Percentiles rank a stretch among this genome's conserved stretches.
These are phyloP conservation scores for Myiopsitta monachus DNA, from an alignment of 2,113 vertebrate species.

Conservation along the genomic window DNA sequence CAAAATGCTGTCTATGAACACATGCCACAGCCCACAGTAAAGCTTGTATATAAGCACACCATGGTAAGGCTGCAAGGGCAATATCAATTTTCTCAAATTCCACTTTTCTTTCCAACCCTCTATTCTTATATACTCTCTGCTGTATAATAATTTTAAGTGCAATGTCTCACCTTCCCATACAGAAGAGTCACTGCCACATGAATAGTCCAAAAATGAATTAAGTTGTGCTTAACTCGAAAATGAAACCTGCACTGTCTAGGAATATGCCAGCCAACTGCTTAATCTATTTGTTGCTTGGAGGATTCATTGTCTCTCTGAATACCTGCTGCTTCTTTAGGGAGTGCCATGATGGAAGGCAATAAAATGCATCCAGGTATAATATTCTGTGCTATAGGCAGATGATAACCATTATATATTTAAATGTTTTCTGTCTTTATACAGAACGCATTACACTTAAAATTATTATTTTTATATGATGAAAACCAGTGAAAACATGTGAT, in stretches of 20 bases:
- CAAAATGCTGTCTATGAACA: not conserved
- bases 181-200: not conserved
- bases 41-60: not conserved
- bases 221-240: not conserved
- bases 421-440: not conserved
- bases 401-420: not conserved
- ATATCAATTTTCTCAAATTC: not conserved
- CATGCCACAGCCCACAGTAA: not conserved
- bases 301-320: not conserved
- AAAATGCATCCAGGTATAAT: not conserved
- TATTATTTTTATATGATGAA: not conserved
- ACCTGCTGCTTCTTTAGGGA: not conserved
- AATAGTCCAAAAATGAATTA: not conserved
- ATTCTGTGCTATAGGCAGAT: not conserved
- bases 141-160: not conserved
- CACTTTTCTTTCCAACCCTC: not conserved
- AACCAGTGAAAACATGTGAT: not conserved
- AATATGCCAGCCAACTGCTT: not conserved
- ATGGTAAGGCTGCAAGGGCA: not conserved
- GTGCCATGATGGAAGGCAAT: not conserved
- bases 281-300: not conserved
- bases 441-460: not conserved
- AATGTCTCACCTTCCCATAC: not conserved
- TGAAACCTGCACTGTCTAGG: not conserved
- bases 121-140: not conserved